These are phyloP conservation scores for Dicrurus megarhynchus DNA, from an alignment of 2,113 vertebrate species.

Conservation along the genomic window DNA sequence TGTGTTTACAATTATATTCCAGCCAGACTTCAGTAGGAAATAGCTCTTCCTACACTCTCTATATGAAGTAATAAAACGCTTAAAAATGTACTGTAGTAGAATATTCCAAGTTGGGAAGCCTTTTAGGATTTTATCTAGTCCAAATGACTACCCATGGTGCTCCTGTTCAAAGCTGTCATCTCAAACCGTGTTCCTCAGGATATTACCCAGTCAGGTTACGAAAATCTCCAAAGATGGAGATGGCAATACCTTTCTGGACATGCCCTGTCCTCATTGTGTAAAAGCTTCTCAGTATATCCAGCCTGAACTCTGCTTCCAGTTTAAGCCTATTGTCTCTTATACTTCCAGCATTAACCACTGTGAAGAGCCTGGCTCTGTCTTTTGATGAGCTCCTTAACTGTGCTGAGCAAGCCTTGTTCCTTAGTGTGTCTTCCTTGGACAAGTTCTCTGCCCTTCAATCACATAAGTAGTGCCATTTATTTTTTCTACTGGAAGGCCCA, in stretches of 20 bases:
- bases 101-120: background rate
- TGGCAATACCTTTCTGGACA: background rate
- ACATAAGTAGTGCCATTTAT: background rate
- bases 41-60: background rate
- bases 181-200: background rate
- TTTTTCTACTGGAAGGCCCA: background rate
- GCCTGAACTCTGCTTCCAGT: background rate
- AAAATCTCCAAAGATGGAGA: background rate
- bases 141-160: background rate
- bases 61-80: background rate
- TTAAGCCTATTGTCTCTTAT: background rate
- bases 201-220: background rate
- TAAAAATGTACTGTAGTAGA: background rate
- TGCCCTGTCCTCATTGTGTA: background rate
- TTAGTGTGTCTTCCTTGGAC: background rate
- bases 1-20: background rate
- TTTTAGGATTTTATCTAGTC: background rate
- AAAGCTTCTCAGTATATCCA: background rate
- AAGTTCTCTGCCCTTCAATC: background rate
- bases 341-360: background rate
- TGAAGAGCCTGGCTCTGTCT: background rate
- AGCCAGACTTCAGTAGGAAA: background rate
- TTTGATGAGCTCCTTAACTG: background rate
- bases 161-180: background rate
- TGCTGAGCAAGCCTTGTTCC: background rate